Evolutionary conservation across 2,888 invertebrate species (phyloP).

Genomic region (Yponomeuta cagnagella): DNA sequence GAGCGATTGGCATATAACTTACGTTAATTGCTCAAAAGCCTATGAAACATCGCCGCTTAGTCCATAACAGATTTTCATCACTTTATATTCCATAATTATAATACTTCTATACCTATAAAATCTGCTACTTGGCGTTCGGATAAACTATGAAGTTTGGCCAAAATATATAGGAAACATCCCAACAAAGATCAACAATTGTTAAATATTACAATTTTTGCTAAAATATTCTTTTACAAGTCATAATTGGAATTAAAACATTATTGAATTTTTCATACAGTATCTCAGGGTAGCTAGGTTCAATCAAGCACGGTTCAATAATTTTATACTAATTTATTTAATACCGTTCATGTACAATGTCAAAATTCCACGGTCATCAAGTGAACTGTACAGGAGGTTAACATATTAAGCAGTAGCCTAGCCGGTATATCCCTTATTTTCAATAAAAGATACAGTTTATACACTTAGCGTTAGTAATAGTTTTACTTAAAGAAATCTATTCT

Average conservation of each 20-base stretch:
- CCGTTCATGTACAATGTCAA: slow-evolving; percentile 55
- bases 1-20: no score
- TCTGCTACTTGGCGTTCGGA: no score
- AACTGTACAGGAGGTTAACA: slow-evolving; percentile 54
- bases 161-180: no score
- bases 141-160: no score
- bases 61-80: no score
- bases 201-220: no score
- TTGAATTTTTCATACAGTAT: not conserved
- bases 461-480: slow-evolving; percentile 40
- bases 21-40: no score
- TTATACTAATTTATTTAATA: slow-evolving; percentile 57
- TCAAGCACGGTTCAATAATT: not conserved
- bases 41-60: no score
- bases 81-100: no score
- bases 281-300: not conserved
- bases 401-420: slow-evolving; percentile 35
- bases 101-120: no score
- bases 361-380: slow-evolving; percentile 46
- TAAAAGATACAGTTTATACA: slow-evolving; percentile 63
- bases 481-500: slow-evolving; percentile 44
- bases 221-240: no score
- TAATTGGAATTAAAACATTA: not conserved
- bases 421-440: slow-evolving; percentile 61
- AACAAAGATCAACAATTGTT: no score